phyloP scores from a whole-genome alignment of 2,797 vertebrate species.

The Miichthys miiuy region DNA sequence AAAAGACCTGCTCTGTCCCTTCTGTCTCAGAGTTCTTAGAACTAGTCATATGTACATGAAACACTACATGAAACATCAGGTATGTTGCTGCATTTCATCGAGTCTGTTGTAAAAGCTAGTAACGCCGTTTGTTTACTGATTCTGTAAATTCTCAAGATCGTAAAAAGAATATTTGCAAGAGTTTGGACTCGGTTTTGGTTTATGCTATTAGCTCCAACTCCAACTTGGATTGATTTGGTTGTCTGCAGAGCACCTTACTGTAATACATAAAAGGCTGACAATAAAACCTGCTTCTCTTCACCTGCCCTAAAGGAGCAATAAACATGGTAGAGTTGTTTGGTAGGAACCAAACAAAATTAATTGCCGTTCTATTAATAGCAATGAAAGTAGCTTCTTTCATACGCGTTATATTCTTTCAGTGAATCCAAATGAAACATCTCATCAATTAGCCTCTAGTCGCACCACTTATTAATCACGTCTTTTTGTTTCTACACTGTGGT shows the following conservation, averaged over 20 bases:
- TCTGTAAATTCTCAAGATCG: neutral
- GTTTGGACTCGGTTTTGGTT: slow-evolving; percentile 54
- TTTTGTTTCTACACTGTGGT: slow-evolving; percentile 5
- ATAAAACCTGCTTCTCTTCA: slow-evolving; percentile 57
- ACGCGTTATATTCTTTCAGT: slow-evolving; percentile 19
- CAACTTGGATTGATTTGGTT: slow-evolving; percentile 74
- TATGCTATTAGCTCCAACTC: slow-evolving; percentile 56
- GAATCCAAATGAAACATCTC: slow-evolving; percentile 48
- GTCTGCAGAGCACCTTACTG: slow-evolving; percentile 68
- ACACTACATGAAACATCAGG: slow-evolving; percentile 99
- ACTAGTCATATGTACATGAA: slow-evolving; percentile 95
- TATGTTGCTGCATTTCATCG: slow-evolving; percentile 69
- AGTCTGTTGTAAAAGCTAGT: neutral
- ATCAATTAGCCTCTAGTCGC: slow-evolving; percentile 23
- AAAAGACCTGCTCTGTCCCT: slow-evolving; percentile 96
- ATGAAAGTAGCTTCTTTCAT: slow-evolving; percentile 20
- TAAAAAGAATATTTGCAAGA: slow-evolving; percentile 21
- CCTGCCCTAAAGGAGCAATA: slow-evolving; percentile 56
- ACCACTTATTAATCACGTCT: slow-evolving; percentile 22
- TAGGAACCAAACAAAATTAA: slow-evolving; percentile 43
- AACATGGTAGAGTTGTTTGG: slow-evolving; percentile 34
- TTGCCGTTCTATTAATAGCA: slow-evolving; percentile 49
- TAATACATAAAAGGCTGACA: slow-evolving; percentile 77
- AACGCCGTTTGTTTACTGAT: neutral
- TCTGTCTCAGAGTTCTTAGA: slow-evolving; percentile 98